A percentile compares a stretch with the other conserved stretches of the same genome.
These are phyloP conservation scores for Tachypleus tridentatus DNA, from an alignment of 1,140 invertebrate species.

Conservation along the genomic window DNA sequence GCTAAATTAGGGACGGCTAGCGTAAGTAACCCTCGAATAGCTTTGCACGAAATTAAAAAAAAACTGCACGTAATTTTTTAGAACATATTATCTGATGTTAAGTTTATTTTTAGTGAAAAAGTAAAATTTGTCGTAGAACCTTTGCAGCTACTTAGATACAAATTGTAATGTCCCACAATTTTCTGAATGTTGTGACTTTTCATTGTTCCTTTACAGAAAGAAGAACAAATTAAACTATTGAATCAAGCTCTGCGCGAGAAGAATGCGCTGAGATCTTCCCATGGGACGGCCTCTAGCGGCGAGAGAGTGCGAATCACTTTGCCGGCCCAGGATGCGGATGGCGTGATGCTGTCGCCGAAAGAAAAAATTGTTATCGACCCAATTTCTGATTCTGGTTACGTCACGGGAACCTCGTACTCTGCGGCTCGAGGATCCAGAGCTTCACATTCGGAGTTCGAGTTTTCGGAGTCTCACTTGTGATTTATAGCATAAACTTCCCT, in stretches of 20 bases:
- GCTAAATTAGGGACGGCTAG: no score
- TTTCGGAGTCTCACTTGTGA: constrained; percentile 66
- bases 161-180: no score
- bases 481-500: no score
- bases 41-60: no score
- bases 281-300: constrained; percentile 7
- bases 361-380: constrained; percentile 20
- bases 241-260: constrained; percentile 12
- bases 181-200: no score
- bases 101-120: no score
- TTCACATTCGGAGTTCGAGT: constrained; percentile 65
- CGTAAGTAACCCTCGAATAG: no score
- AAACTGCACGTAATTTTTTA: no score
- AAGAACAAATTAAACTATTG: constrained; percentile 25
- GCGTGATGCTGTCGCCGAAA: constrained; percentile 14
- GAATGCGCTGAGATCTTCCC: constrained; percentile 7
- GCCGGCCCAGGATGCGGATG: constrained; percentile 13
- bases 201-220: constrained; percentile 16
- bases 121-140: no score
- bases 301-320: constrained; percentile 18
- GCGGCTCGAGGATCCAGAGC: constrained; percentile 55
- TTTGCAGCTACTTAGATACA: no score
- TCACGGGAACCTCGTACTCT: constrained; percentile 35
- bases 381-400: constrained; percentile 25
- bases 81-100: no score